Evolutionary conservation across 2,797 vertebrate species (phyloP), one percentile per base, ranked within the genome.

Genomic region (Toxotes lorentzi): DNA sequence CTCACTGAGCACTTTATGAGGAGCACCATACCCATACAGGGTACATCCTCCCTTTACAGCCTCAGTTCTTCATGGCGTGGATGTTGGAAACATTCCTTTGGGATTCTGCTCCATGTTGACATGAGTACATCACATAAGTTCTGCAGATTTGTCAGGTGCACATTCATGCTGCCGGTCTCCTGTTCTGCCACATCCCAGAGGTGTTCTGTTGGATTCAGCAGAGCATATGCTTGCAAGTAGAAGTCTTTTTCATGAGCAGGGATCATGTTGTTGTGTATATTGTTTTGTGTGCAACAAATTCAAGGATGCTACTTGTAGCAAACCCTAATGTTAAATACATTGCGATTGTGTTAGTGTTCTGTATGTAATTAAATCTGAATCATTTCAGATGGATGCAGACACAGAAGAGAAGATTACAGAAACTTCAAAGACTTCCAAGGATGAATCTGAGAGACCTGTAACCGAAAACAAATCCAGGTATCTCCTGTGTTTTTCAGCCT

Each of bases 301-400:
- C 1, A 61, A 51, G n/a, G 11, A 24, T 35, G n/a, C n/a, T 56
- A 21, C 16, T 63, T 23, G 62, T 19, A 23, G 23, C 12, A 23
- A 24, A 41, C 30, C 8, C 4, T 24, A 56, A 50, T n/a, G 4
- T 47, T 17, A 38, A 68, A 59, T n/a, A 23, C 4, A n/a, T 45
- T 24, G 12, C 19, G 27, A 47, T 24, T 23, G 0, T 82, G 16
- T 43, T 21, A 12, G 1, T 48, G 14, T 21, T 35, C 27, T 71
- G 10, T 59, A 11, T 69, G 32, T 68, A 38, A 57, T 62, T 50
- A 5, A 60, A 64, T 12, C 13, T 81, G 19, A 30, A 77, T 83
- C 11, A 17, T 89, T 92, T 78, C 85, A 95, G 91, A 96, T 96
- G 95, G 92, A 95, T 23, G 78, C 43, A 60, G 90, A 91, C 30